Conservation (phyloP, 2,113 vertebrate species). For the Leptocoma aspasia region DNA sequence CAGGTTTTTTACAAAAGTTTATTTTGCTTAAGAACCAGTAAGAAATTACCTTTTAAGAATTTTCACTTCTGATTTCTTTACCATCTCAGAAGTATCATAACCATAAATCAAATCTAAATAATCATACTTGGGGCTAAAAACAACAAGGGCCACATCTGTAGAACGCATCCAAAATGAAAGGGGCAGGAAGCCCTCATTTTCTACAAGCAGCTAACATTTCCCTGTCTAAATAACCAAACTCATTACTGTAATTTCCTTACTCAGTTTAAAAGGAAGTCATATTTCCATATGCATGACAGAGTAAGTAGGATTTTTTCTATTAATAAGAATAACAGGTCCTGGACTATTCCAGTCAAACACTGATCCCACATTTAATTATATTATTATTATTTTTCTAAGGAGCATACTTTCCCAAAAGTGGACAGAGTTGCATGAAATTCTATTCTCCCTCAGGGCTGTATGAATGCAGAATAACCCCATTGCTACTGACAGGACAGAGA, state of each 20-base stretch:
- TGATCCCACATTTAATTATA: slow-evolving; percentile 1
- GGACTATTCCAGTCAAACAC: neutral
- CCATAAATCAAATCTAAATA: slow-evolving; percentile 64
- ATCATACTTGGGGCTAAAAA: slow-evolving; percentile 46
- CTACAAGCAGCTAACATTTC: slow-evolving; percentile 10
- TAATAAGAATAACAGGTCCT: slow-evolving; percentile 34
- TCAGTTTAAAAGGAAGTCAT: slow-evolving; percentile 35
- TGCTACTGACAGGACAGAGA: neutral
- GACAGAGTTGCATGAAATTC: slow-evolving; percentile 7
- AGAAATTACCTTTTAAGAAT: neutral
- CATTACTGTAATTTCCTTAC: slow-evolving; percentile 47
- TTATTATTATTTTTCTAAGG: neutral
- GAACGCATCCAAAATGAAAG: slow-evolving; percentile 57
- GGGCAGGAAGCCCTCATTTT: slow-evolving; percentile 34
- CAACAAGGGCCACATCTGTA: slow-evolving; percentile 60
- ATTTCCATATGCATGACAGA: slow-evolving; percentile 39
- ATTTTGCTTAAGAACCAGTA: neutral
- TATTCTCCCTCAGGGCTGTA: neutral
- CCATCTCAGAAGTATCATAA: slow-evolving; percentile 48
- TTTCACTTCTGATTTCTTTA: slow-evolving; percentile 45
- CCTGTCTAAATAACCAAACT: slow-evolving; percentile 2
- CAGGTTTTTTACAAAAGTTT: neutral
- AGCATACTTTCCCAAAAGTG: neutral
- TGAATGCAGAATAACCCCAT: neutral
- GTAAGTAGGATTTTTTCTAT: slow-evolving; percentile 15